Evolutionary conservation across 2,113 vertebrate species (phyloP).

Genomic region (Lynx canadensis): DNA sequence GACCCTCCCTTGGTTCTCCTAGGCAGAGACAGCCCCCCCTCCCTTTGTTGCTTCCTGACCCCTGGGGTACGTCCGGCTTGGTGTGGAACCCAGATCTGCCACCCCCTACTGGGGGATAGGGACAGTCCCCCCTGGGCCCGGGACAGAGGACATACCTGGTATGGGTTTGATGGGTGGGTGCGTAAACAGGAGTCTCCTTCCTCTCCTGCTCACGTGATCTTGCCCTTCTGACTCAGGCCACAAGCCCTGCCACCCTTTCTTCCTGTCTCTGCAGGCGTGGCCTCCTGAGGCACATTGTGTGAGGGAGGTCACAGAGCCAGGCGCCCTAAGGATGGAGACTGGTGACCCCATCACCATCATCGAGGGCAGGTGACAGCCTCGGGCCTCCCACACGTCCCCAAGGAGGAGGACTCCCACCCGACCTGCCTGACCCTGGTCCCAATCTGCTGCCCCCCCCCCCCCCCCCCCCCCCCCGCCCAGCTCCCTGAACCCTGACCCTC

Average conservation of each 20-base stretch:
- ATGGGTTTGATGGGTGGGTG: not conserved
- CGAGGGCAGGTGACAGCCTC: conserved; percentile 82
- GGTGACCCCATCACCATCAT: conserved; percentile 90
- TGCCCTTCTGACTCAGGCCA: not conserved
- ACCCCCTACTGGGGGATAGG: not conserved
- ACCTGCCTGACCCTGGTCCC: not conserved
- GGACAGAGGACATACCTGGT: not conserved
- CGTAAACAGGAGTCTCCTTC: not conserved
- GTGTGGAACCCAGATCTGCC: not conserved
- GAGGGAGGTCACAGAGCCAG: conserved; percentile 87
- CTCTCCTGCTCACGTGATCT: not conserved
- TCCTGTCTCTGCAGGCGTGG: conserved; percentile 84
- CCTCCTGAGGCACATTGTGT: conserved; percentile 87
- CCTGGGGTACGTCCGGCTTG: not conserved
- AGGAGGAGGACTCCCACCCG: not conserved
- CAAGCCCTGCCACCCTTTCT: not conserved
- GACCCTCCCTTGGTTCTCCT: not conserved
- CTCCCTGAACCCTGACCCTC: not conserved
- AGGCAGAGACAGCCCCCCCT: not conserved
- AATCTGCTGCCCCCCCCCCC: not conserved
- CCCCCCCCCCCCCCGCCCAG: not conserved
- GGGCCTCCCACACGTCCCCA: not conserved
- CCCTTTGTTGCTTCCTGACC: not conserved
- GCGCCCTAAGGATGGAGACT: conserved; percentile 86
- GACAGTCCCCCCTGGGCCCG: not conserved